Evolutionary conservation across 2,888 invertebrate genomes (phyloP).

Genomic region (Coecobrya sp.): DNA sequence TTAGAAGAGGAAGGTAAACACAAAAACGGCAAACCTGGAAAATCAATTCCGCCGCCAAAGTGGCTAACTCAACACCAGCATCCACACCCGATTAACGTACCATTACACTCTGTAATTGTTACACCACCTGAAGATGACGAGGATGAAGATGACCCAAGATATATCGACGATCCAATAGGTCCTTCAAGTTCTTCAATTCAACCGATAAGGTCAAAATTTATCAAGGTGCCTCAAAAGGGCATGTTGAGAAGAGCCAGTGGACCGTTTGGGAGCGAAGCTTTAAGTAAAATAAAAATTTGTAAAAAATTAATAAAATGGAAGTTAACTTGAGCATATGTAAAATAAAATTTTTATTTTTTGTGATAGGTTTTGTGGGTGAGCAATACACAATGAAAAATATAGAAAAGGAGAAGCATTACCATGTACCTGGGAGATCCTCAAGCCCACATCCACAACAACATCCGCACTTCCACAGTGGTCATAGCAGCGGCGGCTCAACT

Average conservation of each 20-base stretch:
- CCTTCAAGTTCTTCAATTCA: conserved; percentile 63
- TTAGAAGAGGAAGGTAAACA: conserved; percentile 23
- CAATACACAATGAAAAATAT: conserved; percentile 72
- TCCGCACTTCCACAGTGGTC: conserved; percentile 27
- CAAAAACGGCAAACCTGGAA: conserved; percentile 51
- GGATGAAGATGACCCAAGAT: conserved; percentile 13
- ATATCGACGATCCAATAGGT: background rate
- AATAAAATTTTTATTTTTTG: background rate
- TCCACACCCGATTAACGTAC: too few species aligned
- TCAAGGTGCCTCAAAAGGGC: conserved; percentile 67
- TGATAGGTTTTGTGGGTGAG: conserved; percentile 66
- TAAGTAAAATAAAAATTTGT: conserved; percentile 35
- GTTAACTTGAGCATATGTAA: too few species aligned
- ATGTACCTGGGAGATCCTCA: background rate
- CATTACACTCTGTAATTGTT: conserved; percentile 75
- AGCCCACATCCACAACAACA: conserved; percentile 25
- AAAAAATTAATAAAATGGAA: background rate
- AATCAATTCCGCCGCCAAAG: background rate
- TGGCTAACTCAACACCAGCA: too few species aligned
- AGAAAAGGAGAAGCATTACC: conserved; percentile 67
- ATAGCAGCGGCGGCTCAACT: conserved; percentile 28
- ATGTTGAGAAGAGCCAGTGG: conserved; percentile 68
- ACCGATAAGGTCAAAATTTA: conserved; percentile 49
- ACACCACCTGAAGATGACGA: conserved; percentile 70
- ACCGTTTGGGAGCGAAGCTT: conserved; percentile 74